Evolutionary conservation across 2,888 invertebrate genomes (phyloP), one percentile per base, ranked within the genome.

Genomic region (Anthoptus insignis): DNA sequence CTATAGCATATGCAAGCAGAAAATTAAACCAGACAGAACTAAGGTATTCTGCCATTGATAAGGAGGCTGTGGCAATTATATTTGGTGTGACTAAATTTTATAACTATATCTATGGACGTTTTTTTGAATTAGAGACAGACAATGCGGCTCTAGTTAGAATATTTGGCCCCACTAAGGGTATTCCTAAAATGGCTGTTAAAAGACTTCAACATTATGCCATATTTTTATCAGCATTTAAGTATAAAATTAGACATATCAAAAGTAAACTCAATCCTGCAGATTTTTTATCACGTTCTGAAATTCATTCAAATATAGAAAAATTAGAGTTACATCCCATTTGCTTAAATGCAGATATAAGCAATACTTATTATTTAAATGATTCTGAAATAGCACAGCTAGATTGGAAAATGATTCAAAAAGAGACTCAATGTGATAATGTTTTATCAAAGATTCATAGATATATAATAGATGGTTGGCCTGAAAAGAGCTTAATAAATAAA

Each of bases 101-200:
- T 53, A 68, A 77, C 16, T 74, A 66, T 53, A 37, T 53, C 8
- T 77, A 71, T 70, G 74, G 77, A 0, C 8, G 71, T 3, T 8
- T 1, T 0, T 77, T 76, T 69, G 73, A 73, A 56, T 21, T 74
- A 7, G 71, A 77, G 67, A 74, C 73, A 2, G 77, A 77, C 52
- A 75, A 73, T 67, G 67, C 68, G 27, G 75, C 76, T 2, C 45
- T 77, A 22, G 68, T 67, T 0, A 65, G 75, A 65, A 81, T 82
- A 56, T 81, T 81, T 67, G 72, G 74, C 2, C 77, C 77, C 0
- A 76, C 67, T n/a, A 53, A 53, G 9, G 22, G 37, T 6, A 53
- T 53, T 22, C 53, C 11, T 47, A 70, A 74, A 59, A 77, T 81
- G 76, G 76, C 81, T 9, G 79, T 80, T 0, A 80, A 76, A 53